Conservation (phyloP, 2,797 vertebrate species). For the Epinephelus malabaricus region DNA sequence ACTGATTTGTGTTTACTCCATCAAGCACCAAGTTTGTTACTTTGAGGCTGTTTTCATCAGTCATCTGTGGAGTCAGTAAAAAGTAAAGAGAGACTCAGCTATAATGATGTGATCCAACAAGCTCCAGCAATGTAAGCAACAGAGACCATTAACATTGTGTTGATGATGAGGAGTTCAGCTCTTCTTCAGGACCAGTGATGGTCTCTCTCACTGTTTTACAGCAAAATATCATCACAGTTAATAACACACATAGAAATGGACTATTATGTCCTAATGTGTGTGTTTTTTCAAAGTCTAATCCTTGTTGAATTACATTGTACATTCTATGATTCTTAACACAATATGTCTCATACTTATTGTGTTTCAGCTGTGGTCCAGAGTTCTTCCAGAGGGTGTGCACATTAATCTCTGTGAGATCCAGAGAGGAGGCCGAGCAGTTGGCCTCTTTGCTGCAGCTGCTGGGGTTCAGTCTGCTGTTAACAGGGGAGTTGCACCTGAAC, state of each 20-base stretch:
- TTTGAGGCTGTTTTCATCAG: too few species aligned
- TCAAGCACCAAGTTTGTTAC: too few species aligned
- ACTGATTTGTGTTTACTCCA: too few species aligned
- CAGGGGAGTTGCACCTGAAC: conserved; percentile 34
- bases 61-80: too few species aligned
- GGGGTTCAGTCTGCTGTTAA: conserved; percentile 46
- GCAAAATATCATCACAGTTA: too few species aligned
- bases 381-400: conserved; percentile 51
- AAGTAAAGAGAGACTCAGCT: too few species aligned
- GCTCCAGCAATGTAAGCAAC: too few species aligned
- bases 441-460: conserved; percentile 50
- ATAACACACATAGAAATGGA: not conserved
- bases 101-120: too few species aligned
- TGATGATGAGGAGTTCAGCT: too few species aligned
- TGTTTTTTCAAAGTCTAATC: not conserved
- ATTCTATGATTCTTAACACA: not conserved
- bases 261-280: not conserved
- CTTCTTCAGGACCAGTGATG: too few species aligned
- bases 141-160: too few species aligned
- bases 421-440: conserved; percentile 44
- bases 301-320: not conserved
- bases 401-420: conserved; percentile 30
- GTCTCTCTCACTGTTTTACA: too few species aligned
- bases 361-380: conserved; percentile 38
- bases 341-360: not conserved